phyloP scores from a whole-genome alignment of 1,140 invertebrate genomes.

The Carposina sasakii region DNA sequence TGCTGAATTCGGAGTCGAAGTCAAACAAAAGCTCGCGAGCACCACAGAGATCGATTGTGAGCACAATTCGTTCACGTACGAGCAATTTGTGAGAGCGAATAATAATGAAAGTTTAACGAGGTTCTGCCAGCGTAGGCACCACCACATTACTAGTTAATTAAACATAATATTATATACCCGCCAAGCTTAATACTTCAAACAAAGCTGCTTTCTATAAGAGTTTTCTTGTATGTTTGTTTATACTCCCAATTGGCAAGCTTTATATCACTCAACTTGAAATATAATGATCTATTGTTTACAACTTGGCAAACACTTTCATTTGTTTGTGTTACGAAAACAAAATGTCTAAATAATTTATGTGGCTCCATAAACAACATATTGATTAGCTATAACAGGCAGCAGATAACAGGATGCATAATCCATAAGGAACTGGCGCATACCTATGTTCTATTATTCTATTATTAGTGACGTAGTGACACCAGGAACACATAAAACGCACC shows the following conservation, averaged over 20 bases:
- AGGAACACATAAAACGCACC: conserved; percentile 68
- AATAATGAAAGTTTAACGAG: conserved; percentile 69
- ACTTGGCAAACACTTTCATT: too few relatives aligned
- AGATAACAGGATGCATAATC: conserved; percentile 32
- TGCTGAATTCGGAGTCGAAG: conserved; percentile 68
- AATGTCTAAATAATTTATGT: too few relatives aligned
- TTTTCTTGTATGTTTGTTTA: too few relatives aligned
- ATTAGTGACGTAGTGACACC: conserved; percentile 67
- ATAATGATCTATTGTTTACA: too few relatives aligned
- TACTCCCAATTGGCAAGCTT: too few relatives aligned
- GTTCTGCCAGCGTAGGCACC: conserved; percentile 37
- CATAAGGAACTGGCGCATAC: conserved; percentile 47
- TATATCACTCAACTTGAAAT: too few relatives aligned
- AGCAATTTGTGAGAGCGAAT: conserved; percentile 64
- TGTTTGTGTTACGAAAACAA: too few relatives aligned
- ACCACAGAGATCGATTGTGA: conserved; percentile 62
- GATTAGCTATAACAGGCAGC: conserved; percentile 29
- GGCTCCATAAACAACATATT: too few relatives aligned
- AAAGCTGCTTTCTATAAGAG: too few relatives aligned
- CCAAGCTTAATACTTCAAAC: too few relatives aligned
- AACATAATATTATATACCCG: conserved; percentile 53
- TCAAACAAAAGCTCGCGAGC: conserved; percentile 65
- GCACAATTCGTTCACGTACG: conserved; percentile 66
- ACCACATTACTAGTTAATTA: conserved; percentile 49
- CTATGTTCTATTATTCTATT: conserved; percentile 59